These are phyloP conservation scores for Scotopteryx bipunctaria DNA, from an alignment of 2,888 invertebrate genomes.

Conservation along the genomic window DNA sequence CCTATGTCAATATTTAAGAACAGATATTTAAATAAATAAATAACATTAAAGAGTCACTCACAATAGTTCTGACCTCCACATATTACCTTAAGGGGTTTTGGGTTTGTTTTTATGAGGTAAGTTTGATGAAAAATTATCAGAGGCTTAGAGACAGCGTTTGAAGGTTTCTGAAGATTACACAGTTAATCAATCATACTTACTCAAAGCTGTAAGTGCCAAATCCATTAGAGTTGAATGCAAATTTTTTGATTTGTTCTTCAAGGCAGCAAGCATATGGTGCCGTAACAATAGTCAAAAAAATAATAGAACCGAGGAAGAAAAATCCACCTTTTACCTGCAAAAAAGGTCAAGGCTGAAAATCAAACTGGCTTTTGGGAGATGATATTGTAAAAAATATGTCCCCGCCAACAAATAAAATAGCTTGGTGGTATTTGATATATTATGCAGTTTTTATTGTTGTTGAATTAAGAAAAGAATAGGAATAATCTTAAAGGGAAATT, in stretches of 20 bases:
- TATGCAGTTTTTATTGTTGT: too few species aligned
- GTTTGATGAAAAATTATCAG: neutral
- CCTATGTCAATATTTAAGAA: too few species aligned
- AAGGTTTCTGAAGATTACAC: conserved; percentile 20
- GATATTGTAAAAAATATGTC: neutral
- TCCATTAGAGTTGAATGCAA: conserved; percentile 69
- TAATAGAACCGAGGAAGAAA: conserved; percentile 45
- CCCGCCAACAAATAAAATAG: too few species aligned
- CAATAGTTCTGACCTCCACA: too few species aligned
- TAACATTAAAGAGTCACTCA: too few species aligned
- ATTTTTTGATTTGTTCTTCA: conserved; percentile 59
- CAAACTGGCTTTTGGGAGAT: conserved; percentile 32
- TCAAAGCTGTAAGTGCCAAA: conserved; percentile 73
- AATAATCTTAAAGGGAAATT: too few species aligned
- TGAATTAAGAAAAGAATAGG: too few species aligned
- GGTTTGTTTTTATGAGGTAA: too few species aligned
- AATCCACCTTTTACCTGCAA: conserved; percentile 61
- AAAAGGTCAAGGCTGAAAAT: conserved; percentile 56
- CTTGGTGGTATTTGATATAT: too few species aligned
- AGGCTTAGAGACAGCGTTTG: too few species aligned
- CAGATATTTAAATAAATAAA: too few species aligned
- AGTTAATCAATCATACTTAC: conserved; percentile 56
- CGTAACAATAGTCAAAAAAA: conserved; percentile 46
- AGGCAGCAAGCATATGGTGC: conserved; percentile 46
- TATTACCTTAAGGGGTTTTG: too few species aligned